Conservation (phyloP, 2,113 vertebrate genomes). For the Myiozetetes cayanensis region DNA sequence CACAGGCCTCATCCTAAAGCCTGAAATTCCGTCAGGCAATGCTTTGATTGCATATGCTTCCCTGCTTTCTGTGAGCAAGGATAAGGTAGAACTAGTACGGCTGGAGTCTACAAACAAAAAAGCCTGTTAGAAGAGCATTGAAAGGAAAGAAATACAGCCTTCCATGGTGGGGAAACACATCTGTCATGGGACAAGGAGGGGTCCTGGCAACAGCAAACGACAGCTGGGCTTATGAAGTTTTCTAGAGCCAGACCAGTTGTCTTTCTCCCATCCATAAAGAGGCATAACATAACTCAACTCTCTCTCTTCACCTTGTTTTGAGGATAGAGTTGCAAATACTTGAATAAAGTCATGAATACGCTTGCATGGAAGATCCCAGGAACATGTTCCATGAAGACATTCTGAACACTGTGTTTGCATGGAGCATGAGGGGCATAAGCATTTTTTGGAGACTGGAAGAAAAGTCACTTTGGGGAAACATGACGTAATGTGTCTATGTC, state of each 20-base stretch:
- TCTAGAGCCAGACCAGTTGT: neutral
- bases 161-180: neutral
- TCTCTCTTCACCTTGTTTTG: neutral
- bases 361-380: neutral
- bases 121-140: neutral
- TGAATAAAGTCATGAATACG: accelerated
- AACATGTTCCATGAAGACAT: neutral
- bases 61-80: neutral
- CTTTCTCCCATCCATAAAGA: neutral
- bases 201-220: neutral
- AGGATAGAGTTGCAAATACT: neutral
- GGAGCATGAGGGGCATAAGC: accelerated
- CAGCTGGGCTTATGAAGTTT: neutral
- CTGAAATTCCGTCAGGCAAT: neutral
- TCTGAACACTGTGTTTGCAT: accelerated
- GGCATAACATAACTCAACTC: neutral
- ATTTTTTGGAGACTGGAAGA: neutral
- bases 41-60: neutral
- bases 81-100: neutral
- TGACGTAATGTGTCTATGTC: neutral
- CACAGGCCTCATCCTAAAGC: neutral
- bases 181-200: accelerated
- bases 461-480: neutral
- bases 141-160: neutral
- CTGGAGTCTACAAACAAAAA: neutral